Evolutionary conservation across 1,140 invertebrate species (phyloP).

Genomic region (Ips nitidus): DNA sequence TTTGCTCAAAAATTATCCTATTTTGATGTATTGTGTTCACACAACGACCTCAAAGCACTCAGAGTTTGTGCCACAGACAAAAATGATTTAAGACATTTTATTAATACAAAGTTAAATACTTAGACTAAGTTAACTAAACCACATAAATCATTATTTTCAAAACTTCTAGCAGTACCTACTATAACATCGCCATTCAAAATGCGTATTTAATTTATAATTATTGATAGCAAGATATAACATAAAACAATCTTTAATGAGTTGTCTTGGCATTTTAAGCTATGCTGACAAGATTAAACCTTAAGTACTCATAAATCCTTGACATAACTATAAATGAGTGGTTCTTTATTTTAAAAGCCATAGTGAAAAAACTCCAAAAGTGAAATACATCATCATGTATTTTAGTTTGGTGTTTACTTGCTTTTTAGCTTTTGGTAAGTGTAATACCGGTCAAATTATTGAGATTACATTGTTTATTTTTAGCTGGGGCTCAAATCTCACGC

Average conservation of each 20-base stretch:
- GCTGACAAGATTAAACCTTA: conserved; percentile 11
- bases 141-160: too few species aligned
- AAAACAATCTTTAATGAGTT: neutral
- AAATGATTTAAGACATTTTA: too few species aligned
- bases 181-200: neutral
- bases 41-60: too few species aligned
- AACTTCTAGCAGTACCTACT: too few species aligned
- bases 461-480: neutral
- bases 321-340: conserved; percentile 9
- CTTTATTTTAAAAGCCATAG: neutral
- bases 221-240: neutral
- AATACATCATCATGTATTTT: conserved; percentile 13
- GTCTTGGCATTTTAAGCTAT: conserved; percentile 3
- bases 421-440: conserved; percentile 9
- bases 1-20: too few species aligned
- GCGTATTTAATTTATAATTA: conserved; percentile 14
- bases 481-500: neutral
- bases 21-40: too few species aligned
- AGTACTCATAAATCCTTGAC: neutral
- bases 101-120: too few species aligned
- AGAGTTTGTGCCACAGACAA: too few species aligned
- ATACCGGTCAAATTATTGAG: neutral
- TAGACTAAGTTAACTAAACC: too few species aligned
- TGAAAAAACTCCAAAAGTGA: neutral
- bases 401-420: conserved; percentile 13